Conservation (phyloP, 2,888 invertebrate species). For the Lamellibrachia satsuma region DNA sequence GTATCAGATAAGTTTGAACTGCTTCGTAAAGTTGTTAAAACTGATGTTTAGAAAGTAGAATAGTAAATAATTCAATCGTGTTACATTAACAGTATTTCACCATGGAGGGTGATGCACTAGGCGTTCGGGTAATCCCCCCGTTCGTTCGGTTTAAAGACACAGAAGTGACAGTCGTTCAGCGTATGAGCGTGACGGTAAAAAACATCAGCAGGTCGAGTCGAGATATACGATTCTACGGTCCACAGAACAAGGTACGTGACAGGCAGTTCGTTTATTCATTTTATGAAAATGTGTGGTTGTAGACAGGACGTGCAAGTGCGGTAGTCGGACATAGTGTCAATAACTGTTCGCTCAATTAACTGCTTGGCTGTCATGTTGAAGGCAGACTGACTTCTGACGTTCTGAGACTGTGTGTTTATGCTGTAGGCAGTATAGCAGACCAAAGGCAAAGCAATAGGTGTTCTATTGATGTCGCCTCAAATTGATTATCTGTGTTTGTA, state of each 20-base stretch:
- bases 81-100: neutral
- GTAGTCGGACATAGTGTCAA: neutral
- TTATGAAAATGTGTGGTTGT: neutral
- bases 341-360: neutral
- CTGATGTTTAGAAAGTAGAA: neutral
- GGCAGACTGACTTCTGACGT: neutral
- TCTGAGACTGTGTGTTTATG: neutral
- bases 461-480: neutral
- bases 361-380: neutral
- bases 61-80: neutral
- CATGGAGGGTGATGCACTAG: slow-evolving; percentile 59
- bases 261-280: neutral
- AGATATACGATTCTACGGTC: slow-evolving; percentile 61
- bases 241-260: slow-evolving; percentile 57
- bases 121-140: slow-evolving; percentile 60
- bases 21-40: neutral
- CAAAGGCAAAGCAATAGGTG: neutral
- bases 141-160: slow-evolving; percentile 60
- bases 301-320: neutral
- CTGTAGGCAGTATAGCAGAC: neutral
- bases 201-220: slow-evolving; percentile 61
- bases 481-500: no score
- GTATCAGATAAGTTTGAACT: neutral
- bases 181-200: slow-evolving; percentile 57
- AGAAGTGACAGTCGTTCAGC: slow-evolving; percentile 50